A percentile compares a stretch with the other conserved stretches of the same genome.
phyloP scores from a whole-genome alignment of 2,888 invertebrate species.

The Pheosia tremula region DNA sequence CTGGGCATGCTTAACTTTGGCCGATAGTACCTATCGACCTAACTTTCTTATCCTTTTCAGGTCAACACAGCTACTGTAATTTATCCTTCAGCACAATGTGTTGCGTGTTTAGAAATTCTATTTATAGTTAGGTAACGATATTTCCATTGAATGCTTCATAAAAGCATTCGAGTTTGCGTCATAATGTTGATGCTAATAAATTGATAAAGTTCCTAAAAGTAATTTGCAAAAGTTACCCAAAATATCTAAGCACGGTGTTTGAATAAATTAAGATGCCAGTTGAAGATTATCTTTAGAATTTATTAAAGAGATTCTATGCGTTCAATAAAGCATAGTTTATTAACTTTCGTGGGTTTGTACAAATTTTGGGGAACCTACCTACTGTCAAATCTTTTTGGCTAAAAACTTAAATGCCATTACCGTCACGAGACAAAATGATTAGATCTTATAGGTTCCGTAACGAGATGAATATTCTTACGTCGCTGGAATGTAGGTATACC shows the following conservation, averaged over 20 bases:
- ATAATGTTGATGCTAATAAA: conserved; percentile 15
- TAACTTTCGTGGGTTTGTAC: neutral
- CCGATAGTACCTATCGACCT: too few species aligned
- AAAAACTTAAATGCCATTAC: neutral
- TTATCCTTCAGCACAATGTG: conserved; percentile 22
- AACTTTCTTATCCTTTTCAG: conserved; percentile 8
- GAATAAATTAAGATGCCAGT: neutral
- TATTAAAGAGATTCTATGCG: too few species aligned
- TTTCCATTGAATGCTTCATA: conserved; percentile 16
- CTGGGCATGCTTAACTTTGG: too few species aligned
- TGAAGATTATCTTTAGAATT: too few species aligned
- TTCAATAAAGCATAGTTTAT: too few species aligned
- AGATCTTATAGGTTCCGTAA: neutral
- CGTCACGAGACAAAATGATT: neutral
- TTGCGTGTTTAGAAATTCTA: conserved; percentile 29
- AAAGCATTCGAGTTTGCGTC: conserved; percentile 18
- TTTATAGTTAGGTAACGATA: conserved; percentile 12
- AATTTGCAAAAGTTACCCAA: neutral
- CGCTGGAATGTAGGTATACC: too few species aligned
- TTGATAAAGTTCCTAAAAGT: conserved; percentile 9
- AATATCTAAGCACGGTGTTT: neutral
- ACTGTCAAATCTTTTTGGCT: neutral
- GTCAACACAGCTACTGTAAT: conserved; percentile 10
- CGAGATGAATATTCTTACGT: neutral
- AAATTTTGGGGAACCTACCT: neutral